phyloP scores from a whole-genome alignment of 53 echinoderm and acorn worm genomes.

The Arbacia lixula region DNA sequence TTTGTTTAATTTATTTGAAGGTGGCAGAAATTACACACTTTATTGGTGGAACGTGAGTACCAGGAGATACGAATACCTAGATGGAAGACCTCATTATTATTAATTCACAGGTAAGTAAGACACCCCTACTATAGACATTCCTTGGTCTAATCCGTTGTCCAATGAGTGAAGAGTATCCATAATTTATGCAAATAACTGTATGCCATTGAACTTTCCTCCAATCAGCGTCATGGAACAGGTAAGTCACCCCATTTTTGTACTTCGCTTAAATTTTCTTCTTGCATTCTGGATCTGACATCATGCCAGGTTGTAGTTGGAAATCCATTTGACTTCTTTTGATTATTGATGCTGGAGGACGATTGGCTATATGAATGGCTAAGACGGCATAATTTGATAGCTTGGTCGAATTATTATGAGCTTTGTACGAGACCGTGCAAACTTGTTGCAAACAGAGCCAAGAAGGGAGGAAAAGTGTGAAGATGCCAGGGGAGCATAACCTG shows the following conservation, averaged over 20 bases:
- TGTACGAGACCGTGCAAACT: conserved; percentile 3
- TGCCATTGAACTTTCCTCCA: not conserved
- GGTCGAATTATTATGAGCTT: not conserved
- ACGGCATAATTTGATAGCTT: not conserved
- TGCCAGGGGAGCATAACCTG: not conserved
- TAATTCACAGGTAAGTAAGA: conserved; percentile 8
- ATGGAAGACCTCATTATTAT: not conserved
- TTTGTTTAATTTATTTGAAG: not conserved
- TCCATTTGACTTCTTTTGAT: not conserved
- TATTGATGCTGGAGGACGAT: not conserved
- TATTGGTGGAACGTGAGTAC: conserved; percentile 18
- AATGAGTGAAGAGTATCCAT: not conserved
- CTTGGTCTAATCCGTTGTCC: not conserved
- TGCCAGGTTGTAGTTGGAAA: not conserved
- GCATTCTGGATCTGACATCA: not conserved
- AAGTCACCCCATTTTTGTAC: not conserved
- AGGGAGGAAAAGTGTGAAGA: conserved; percentile 1
- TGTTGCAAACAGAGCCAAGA: not conserved
- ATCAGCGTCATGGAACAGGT: not conserved
- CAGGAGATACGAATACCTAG: conserved; percentile 1
- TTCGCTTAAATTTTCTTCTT: not conserved
- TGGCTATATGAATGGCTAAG: not conserved
- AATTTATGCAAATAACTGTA: not conserved
- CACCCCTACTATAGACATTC: not conserved
- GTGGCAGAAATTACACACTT: conserved; percentile 13